A percentile compares a stretch with the other conserved stretches of the same genome.
Evolutionary conservation across 2,113 vertebrate genomes (phyloP).

Genomic region (Cyprinodon tularosa): DNA sequence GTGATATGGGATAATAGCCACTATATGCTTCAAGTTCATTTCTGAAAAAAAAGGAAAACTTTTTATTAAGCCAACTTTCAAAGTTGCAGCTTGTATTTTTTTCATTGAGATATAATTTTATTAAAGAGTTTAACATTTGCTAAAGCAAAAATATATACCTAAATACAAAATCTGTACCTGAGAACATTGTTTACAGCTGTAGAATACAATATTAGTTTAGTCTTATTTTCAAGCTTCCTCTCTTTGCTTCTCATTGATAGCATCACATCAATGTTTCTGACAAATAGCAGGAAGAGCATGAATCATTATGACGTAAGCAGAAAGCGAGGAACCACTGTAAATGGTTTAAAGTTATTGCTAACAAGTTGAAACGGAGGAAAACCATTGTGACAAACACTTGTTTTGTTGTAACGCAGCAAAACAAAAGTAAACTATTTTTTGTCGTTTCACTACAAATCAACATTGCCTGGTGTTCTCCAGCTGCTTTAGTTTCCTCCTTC

Average conservation of each 20-base stretch:
- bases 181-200: slow-evolving; percentile 22
- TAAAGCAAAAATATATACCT: neutral
- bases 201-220: neutral
- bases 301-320: slow-evolving; percentile 30
- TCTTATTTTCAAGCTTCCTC: slow-evolving; percentile 16
- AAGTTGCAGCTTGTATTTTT: neutral
- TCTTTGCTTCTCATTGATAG: slow-evolving; percentile 37
- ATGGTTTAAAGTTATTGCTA: slow-evolving; percentile 23
- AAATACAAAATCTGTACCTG: neutral
- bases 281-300: slow-evolving; percentile 34
- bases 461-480: slow-evolving; percentile 42
- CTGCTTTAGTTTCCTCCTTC: slow-evolving; percentile 62
- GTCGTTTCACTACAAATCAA: slow-evolving; percentile 37
- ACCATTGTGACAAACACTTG: slow-evolving; percentile 38
- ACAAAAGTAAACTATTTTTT: slow-evolving; percentile 46
- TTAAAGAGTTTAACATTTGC: neutral
- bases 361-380: slow-evolving; percentile 32
- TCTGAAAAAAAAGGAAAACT: neutral
- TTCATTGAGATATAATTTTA: neutral
- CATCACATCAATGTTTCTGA: slow-evolving; percentile 39
- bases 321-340: slow-evolving; percentile 29
- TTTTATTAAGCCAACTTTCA: neutral
- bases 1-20: no score
- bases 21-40: no score
- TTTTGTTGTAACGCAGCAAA: slow-evolving; percentile 52